These are phyloP conservation scores for Nematostella vectensis DNA, from an alignment of 92 coral and sea anemone genomes.

Conservation along the genomic window DNA sequence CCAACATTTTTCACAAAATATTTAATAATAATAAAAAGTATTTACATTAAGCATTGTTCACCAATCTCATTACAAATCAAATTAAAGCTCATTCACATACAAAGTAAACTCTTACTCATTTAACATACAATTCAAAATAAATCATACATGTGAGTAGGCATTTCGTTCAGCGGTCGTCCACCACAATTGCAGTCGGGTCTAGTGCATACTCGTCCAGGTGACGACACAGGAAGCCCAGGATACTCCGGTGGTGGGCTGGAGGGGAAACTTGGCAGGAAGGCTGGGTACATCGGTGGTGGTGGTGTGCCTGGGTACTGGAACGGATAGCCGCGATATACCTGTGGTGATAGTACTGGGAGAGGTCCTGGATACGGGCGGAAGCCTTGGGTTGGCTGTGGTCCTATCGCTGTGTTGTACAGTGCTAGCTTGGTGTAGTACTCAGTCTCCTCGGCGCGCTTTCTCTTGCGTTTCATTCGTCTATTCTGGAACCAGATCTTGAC, in stretches of 20 bases:
- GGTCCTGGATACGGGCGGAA: slow-evolving; percentile 15
- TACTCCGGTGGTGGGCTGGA: slow-evolving; percentile 1
- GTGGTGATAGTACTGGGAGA: background rate
- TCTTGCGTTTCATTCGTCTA: slow-evolving; percentile 42
- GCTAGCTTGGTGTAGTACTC: slow-evolving; percentile 20
- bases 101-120: too few relatives aligned
- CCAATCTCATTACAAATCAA: too few relatives aligned
- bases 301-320: too few relatives aligned
- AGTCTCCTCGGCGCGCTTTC: slow-evolving; percentile 30
- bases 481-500: slow-evolving; percentile 51
- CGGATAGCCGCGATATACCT: slow-evolving; percentile 3
- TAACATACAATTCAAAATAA: too few relatives aligned
- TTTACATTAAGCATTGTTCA: too few relatives aligned
- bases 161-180: background rate
- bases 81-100: too few relatives aligned
- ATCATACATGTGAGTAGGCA: background rate
- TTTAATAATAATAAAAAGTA: too few relatives aligned
- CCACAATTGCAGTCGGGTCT: slow-evolving; percentile 19
- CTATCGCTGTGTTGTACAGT: slow-evolving; percentile 4
- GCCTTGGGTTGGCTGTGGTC: slow-evolving; percentile 8
- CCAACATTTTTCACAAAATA: too few relatives aligned
- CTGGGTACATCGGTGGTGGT: background rate
- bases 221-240: background rate
- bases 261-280: background rate
- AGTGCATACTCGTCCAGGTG: slow-evolving; percentile 21